These are phyloP conservation scores for Engystomops pustulosus DNA, from an alignment of 2,113 vertebrate genomes.

Conservation along the genomic window DNA sequence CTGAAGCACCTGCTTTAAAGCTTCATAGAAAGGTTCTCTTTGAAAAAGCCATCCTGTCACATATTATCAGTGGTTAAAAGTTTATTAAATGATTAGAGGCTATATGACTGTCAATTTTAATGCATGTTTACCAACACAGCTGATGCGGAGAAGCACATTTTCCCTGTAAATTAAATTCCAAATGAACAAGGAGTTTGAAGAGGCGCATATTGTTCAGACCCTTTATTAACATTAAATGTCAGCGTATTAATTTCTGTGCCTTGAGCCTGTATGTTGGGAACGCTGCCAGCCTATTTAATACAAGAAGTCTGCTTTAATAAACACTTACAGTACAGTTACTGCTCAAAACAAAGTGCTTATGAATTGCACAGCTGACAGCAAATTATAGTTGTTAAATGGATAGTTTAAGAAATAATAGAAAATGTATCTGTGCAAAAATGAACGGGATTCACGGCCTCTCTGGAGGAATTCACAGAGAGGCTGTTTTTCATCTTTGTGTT, in stretches of 20 bases:
- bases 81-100: slow-evolving; percentile 50
- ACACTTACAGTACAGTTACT: slow-evolving; percentile 8
- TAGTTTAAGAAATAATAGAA: slow-evolving; percentile 59
- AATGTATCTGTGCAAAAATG: slow-evolving; percentile 51
- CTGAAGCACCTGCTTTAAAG: background rate
- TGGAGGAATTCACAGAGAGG: slow-evolving; percentile 2
- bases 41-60: slow-evolving; percentile 18
- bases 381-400: slow-evolving; percentile 49
- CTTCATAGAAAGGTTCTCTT: slow-evolving; percentile 2
- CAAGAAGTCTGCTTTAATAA: slow-evolving; percentile 37
- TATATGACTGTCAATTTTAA: slow-evolving; percentile 39
- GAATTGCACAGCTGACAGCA: slow-evolving; percentile 39
- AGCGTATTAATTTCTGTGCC: background rate
- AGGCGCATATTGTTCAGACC: slow-evolving; percentile 47
- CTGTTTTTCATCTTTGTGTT: too few relatives aligned
- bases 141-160: background rate
- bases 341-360: slow-evolving; percentile 44
- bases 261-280: background rate
- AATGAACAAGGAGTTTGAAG: slow-evolving; percentile 43
- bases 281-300: slow-evolving; percentile 24
- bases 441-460: slow-evolving; percentile 25
- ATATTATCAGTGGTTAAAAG: slow-evolving; percentile 49
- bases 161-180: slow-evolving; percentile 42
- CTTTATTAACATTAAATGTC: slow-evolving; percentile 9
- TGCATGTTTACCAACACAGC: slow-evolving; percentile 12